phyloP scores from a whole-genome alignment of 2,113 vertebrate species.

The Pygoscelis adeliae region DNA sequence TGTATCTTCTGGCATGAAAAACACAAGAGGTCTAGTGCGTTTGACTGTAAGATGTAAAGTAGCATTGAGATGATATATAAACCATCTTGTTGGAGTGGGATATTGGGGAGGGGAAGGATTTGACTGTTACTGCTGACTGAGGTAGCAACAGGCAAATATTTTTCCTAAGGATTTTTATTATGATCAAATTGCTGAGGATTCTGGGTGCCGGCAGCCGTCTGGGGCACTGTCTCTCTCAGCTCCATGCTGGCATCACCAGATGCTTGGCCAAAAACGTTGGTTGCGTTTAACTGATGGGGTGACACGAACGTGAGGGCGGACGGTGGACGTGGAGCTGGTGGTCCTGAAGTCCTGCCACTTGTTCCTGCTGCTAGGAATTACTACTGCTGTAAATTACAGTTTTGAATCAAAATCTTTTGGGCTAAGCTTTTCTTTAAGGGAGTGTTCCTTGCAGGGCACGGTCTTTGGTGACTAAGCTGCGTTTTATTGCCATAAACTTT shows the following conservation, averaged over 20 bases:
- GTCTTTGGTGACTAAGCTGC: neutral
- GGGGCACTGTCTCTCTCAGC: neutral
- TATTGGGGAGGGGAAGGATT: neutral
- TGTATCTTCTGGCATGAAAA: neutral
- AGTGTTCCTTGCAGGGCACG: neutral
- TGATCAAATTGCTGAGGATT: neutral
- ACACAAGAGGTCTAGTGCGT: neutral
- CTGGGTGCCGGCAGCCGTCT: neutral
- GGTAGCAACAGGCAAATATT: neutral
- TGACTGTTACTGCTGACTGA: neutral
- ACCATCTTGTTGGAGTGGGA: neutral
- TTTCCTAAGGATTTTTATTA: neutral
- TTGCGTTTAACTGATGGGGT: neutral
- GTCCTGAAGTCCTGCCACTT: neutral
- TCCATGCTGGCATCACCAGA: rapidly evolving
- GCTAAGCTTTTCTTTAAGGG: neutral
- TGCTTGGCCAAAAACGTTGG: neutral
- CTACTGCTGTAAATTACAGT: neutral
- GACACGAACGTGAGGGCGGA: neutral
- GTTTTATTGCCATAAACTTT: neutral
- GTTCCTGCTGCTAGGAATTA: neutral
- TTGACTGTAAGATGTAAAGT: neutral
- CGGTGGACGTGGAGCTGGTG: neutral
- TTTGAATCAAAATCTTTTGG: neutral
- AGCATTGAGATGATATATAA: neutral